phyloP scores from a whole-genome alignment of 2,888 invertebrate genomes.

The Melieria crassipennis region DNA sequence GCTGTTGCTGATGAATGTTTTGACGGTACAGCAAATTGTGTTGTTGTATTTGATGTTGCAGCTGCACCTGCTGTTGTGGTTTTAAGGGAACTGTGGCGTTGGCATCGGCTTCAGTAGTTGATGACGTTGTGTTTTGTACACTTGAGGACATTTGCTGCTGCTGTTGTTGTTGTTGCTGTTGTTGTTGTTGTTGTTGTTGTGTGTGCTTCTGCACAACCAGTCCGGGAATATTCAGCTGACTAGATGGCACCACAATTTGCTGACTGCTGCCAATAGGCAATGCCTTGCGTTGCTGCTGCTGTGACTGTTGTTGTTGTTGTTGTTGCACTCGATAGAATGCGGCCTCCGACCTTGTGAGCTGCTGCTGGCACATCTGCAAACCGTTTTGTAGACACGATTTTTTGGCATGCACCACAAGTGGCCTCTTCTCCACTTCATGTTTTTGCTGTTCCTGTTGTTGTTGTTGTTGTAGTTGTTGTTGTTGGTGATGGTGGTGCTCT shows the following conservation, averaged over 20 bases:
- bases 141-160: constrained; percentile 13
- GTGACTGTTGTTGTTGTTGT: constrained; percentile 33
- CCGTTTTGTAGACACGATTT: too few relatives aligned
- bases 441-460: too few relatives aligned
- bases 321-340: constrained; percentile 29
- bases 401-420: too few relatives aligned
- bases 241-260: constrained; percentile 41
- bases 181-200: constrained; percentile 25
- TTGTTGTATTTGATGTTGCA: constrained; percentile 50
- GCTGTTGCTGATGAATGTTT: constrained; percentile 42
- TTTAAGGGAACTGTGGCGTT: constrained; percentile 25
- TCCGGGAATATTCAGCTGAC: constrained; percentile 31
- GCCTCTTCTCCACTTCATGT: too few relatives aligned
- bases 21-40: constrained; percentile 50
- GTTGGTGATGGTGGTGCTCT: constrained; percentile 19
- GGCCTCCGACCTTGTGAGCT: constrained; percentile 1
- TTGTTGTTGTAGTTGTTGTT: constrained; percentile 36
- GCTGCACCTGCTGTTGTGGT: constrained; percentile 36
- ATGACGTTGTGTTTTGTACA: neutral
- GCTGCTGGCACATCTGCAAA: too few relatives aligned
- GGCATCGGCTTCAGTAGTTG: constrained; percentile 38
- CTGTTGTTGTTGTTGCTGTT: constrained; percentile 26
- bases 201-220: constrained; percentile 18
- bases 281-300: constrained; percentile 20
- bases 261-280: constrained; percentile 30